These are phyloP conservation scores for Tachysurus fulvidraco DNA, from an alignment of 2,113 vertebrate species.

Conservation along the genomic window DNA sequence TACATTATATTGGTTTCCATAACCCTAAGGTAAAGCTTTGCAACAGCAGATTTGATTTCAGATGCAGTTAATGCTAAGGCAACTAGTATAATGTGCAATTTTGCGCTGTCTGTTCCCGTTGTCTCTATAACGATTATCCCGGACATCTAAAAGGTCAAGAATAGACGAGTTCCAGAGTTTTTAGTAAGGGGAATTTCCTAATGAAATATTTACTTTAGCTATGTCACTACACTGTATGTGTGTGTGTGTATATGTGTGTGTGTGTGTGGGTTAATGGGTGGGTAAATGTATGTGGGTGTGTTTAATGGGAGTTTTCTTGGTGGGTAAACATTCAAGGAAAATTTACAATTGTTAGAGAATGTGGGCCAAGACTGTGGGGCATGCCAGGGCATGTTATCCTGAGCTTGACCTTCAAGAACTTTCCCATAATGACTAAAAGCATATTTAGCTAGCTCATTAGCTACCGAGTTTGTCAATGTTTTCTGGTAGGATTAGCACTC, in stretches of 20 bases:
- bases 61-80: neutral
- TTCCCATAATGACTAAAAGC: neutral
- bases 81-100: neutral
- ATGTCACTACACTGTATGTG: neutral
- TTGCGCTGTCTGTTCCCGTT: neutral
- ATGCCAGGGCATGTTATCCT: neutral
- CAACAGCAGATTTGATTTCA: neutral
- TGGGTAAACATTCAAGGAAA: neutral
- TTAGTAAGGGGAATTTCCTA: neutral
- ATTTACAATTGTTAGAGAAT: neutral
- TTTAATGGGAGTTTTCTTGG: neutral
- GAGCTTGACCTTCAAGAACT: neutral
- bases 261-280: neutral
- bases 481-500: neutral
- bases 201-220: conserved; percentile 27
- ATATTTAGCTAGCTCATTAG: neutral
- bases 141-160: neutral
- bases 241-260: neutral
- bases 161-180: no score
- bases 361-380: neutral
- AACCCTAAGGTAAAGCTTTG: neutral
- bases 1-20: neutral
- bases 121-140: neutral
- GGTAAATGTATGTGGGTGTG: neutral
- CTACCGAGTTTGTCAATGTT: neutral